A percentile compares a stretch with the other conserved stretches of the same genome.
phyloP scores from a whole-genome alignment of 2,888 invertebrate genomes.

The Hydriomena furcata region DNA sequence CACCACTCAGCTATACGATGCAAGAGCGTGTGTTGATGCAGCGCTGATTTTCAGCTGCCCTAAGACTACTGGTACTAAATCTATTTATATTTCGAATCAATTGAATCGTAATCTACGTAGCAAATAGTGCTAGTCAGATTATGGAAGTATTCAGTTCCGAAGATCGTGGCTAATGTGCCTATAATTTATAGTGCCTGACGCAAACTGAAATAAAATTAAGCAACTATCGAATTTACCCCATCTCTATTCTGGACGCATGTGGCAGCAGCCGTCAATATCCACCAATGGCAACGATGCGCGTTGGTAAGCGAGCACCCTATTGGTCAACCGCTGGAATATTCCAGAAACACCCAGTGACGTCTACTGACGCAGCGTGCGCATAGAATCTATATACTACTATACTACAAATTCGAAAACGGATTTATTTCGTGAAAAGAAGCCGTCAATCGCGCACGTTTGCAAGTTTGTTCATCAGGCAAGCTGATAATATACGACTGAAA shows the following conservation, averaged over 20 bases:
- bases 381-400: conserved; percentile 52
- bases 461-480: conserved; percentile 67
- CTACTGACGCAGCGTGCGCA: conserved; percentile 53
- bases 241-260: conserved; percentile 36
- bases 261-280: conserved; percentile 37
- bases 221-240: conserved; percentile 34
- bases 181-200: no score
- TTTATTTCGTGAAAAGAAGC: conserved; percentile 74
- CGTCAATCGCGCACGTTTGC: conserved; percentile 80
- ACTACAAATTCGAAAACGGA: conserved; percentile 52
- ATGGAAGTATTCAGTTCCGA: no score
- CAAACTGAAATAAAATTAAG: no score
- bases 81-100: no score
- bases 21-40: no score
- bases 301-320: conserved; percentile 45
- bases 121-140: no score
- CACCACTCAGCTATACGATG: no score
- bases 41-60: no score
- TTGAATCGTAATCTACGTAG: no score
- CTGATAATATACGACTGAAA: conserved; percentile 60
- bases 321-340: conserved; percentile 67
- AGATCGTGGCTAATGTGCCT: no score
- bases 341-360: conserved; percentile 75
- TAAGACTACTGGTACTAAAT: no score
- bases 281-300: conserved; percentile 56